Evolutionary conservation across 2,113 vertebrate genomes (phyloP).

Genomic region (Polypterus senegalus): DNA sequence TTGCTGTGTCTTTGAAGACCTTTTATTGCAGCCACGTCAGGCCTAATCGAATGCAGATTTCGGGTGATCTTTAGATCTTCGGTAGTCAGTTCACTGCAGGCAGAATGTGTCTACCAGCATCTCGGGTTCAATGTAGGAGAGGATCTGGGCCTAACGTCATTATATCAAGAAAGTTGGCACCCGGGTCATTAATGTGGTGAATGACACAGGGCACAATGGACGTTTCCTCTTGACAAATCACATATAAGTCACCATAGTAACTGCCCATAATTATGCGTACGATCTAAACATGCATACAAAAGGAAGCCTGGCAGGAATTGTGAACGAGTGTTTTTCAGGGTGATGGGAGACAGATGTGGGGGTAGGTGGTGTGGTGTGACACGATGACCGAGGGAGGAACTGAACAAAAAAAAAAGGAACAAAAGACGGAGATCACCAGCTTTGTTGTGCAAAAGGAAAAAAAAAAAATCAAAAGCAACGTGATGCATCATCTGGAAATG

Average conservation of each 20-base stretch:
- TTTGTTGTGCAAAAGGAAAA: slow-evolving; percentile 22
- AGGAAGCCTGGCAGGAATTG: slow-evolving; percentile 29
- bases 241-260: slow-evolving; percentile 48
- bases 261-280: slow-evolving; percentile 41
- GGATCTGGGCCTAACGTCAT: not conserved
- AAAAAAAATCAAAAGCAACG: slow-evolving; percentile 19
- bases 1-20: no score
- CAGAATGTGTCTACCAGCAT: no score
- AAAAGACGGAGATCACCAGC: slow-evolving; percentile 21
- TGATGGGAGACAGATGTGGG: slow-evolving; percentile 27
- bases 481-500: slow-evolving; percentile 21
- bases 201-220: slow-evolving; percentile 40
- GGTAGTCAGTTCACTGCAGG: no score
- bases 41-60: no score
- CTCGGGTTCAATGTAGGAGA: not conserved
- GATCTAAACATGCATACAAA: slow-evolving; percentile 34
- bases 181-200: slow-evolving; percentile 30
- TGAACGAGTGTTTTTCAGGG: slow-evolving; percentile 20
- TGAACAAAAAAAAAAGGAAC: slow-evolving; percentile 17
- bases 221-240: slow-evolving; percentile 50
- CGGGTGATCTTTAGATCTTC: no score
- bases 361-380: slow-evolving; percentile 26
- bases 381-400: slow-evolving; percentile 23
- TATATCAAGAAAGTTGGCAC: not conserved
- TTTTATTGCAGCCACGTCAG: no score